Evolutionary conservation across 2,888 invertebrate species (phyloP).

Genomic region (Drosophila putrida): DNA sequence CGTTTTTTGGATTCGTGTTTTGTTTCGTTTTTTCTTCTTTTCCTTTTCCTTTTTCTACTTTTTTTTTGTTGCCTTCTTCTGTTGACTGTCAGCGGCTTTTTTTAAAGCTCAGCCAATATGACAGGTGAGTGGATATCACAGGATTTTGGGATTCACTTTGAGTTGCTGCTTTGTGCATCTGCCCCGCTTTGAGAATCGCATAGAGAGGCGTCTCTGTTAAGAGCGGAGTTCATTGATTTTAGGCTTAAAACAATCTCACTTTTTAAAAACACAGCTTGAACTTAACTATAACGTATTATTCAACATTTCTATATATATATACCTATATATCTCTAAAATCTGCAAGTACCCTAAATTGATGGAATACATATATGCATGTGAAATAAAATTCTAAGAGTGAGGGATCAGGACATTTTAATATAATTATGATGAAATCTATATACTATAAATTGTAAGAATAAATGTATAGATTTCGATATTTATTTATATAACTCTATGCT

Average conservation of each 20-base stretch:
- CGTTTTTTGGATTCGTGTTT: neutral
- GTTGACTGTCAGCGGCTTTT: conserved; percentile 37
- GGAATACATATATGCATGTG: too few relatives aligned
- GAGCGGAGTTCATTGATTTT: neutral
- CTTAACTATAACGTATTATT: neutral
- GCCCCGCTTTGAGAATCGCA: conserved; percentile 18
- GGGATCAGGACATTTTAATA: too few relatives aligned
- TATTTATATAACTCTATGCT: too few relatives aligned
- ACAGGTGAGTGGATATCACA: conserved; percentile 36
- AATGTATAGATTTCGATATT: too few relatives aligned
- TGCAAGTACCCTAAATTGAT: too few relatives aligned
- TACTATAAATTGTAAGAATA: too few relatives aligned
- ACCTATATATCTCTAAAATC: too few relatives aligned
- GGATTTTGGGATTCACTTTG: conserved; percentile 23
- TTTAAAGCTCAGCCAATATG: conserved; percentile 49
- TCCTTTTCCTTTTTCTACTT: neutral
- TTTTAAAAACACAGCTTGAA: neutral
- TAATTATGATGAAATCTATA: too few relatives aligned
- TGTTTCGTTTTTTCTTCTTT: conserved; percentile 3
- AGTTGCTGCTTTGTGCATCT: neutral
- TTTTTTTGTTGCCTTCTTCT: conserved; percentile 9
- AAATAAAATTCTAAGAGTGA: too few relatives aligned
- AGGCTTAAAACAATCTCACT: neutral
- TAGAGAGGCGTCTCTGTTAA: conserved; percentile 18
- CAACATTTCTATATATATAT: too few relatives aligned